These are phyloP conservation scores for Bubalus kerabau DNA, from an alignment of 2,113 vertebrate species.

Conservation along the genomic window DNA sequence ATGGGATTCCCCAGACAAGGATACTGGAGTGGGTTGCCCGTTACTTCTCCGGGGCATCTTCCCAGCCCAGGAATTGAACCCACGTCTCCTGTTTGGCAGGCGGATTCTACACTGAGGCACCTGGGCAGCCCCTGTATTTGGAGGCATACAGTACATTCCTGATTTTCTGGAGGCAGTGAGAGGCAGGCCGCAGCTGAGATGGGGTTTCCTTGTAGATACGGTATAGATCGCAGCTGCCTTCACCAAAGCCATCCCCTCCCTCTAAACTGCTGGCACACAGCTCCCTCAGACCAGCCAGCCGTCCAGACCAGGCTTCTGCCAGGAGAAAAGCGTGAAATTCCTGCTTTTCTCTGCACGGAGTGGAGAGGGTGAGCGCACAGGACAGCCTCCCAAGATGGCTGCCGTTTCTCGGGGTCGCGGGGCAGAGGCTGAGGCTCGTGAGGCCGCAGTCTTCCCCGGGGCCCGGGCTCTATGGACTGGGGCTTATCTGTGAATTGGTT, in stretches of 20 bases:
- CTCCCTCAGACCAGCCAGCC: background rate
- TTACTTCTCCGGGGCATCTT: background rate
- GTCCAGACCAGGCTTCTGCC: background rate
- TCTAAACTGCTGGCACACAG: background rate
- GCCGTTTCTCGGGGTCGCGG: no score
- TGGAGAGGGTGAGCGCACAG: background rate
- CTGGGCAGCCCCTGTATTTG: background rate
- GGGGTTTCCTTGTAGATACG: background rate
- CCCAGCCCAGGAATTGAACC: background rate
- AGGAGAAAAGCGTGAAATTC: background rate
- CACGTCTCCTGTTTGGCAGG: background rate
- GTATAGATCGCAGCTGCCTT: background rate
- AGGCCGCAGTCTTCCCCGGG: background rate
- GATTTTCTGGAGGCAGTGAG: background rate
- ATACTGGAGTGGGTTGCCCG: background rate
- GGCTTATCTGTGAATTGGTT: background rate
- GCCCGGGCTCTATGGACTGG: background rate
- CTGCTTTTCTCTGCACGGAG: background rate
- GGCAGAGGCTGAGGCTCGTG: background rate
- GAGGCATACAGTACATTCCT: background rate
- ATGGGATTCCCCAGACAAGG: background rate
- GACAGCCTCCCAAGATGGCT: background rate
- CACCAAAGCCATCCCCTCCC: background rate
- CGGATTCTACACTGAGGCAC: background rate
- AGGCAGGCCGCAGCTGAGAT: background rate